These are phyloP conservation scores for Zaprionus nigranus DNA, from an alignment of 1,140 invertebrate genomes.

Conservation along the genomic window DNA sequence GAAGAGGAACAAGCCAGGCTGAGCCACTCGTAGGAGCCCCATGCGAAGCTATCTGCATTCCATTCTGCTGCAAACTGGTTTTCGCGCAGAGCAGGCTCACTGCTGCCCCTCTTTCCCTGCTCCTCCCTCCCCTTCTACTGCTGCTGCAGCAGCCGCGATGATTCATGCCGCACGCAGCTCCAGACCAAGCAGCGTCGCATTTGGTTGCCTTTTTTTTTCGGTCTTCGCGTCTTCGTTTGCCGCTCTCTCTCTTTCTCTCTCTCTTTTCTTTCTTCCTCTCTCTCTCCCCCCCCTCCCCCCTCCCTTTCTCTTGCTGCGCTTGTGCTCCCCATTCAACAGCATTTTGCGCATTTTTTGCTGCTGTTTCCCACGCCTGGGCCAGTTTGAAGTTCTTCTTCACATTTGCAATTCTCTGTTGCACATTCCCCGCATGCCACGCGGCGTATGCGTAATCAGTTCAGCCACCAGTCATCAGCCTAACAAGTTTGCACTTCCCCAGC, in stretches of 20 bases:
- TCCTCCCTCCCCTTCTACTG: slow-evolving; percentile 7
- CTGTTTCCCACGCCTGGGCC: slow-evolving; percentile 54
- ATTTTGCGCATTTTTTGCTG: slow-evolving; percentile 48
- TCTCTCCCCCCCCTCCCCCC: background rate
- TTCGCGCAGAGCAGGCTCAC: slow-evolving; percentile 5
- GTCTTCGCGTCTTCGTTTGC: slow-evolving; percentile 28
- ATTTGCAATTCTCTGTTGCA: slow-evolving; percentile 55
- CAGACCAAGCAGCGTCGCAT: slow-evolving; percentile 73
- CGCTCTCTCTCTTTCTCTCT: slow-evolving; percentile 10
- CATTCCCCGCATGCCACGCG: slow-evolving; percentile 58
- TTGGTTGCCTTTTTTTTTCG: slow-evolving; percentile 19
- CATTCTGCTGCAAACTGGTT: slow-evolving; percentile 57
- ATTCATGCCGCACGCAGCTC: slow-evolving; percentile 65
- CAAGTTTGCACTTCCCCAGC: slow-evolving; percentile 49
- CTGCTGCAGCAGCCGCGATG: slow-evolving; percentile 56
- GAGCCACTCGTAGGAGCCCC: slow-evolving; percentile 8
- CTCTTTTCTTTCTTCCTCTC: slow-evolving; percentile 14
- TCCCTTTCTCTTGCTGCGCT: background rate
- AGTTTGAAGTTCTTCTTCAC: slow-evolving; percentile 14
- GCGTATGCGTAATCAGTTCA: slow-evolving; percentile 77
- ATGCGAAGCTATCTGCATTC: slow-evolving; percentile 72
- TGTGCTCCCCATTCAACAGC: slow-evolving; percentile 40
- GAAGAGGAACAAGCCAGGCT: slow-evolving; percentile 30
- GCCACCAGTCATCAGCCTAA: slow-evolving; percentile 67
- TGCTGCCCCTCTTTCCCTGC: background rate